Conservation (phyloP, 2,113 vertebrate genomes). For the Echinops telfairi region DNA sequence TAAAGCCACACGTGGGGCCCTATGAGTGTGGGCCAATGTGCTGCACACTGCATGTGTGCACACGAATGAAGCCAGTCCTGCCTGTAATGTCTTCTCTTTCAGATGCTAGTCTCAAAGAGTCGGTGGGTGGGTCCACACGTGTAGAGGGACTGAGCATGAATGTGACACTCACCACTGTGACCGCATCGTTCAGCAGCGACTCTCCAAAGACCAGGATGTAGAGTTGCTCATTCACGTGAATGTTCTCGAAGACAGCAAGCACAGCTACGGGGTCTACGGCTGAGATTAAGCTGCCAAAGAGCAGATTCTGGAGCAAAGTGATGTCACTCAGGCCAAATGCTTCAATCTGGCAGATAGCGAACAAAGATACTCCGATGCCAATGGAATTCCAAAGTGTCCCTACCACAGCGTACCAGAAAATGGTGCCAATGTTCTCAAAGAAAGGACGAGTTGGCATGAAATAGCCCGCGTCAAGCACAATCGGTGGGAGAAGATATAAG, state of each 20-base stretch:
- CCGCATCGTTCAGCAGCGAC: conserved; percentile 96
- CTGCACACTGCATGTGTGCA: neutral
- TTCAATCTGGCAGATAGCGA: conserved; percentile 95
- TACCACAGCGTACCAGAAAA: conserved; percentile 96
- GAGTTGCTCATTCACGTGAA: conserved; percentile 97
- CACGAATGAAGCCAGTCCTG: rapidly evolving
- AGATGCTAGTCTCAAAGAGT: neutral
- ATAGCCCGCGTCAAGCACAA: conserved; percentile 97
- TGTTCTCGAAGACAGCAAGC: conserved; percentile 97
- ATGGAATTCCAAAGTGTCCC: conserved; percentile 98
- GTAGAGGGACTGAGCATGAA: neutral
- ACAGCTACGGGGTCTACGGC: conserved; percentile 98
- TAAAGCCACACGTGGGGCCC: neutral
- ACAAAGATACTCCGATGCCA: conserved; percentile 96
- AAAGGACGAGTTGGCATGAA: conserved; percentile 97
- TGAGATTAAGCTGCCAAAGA: conserved; percentile 96
- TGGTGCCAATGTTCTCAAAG: conserved; percentile 98
- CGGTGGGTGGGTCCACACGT: rapidly evolving
- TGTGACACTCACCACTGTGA: conserved; percentile 96
- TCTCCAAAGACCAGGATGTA: conserved; percentile 98
- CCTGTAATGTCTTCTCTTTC: neutral
- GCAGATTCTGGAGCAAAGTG: conserved; percentile 95
- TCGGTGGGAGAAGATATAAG: conserved; percentile 96
- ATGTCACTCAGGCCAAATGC: conserved; percentile 95
- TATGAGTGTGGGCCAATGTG: rapidly evolving